Evolutionary conservation across 2,797 vertebrate species (phyloP).

Genomic region (Sebastes kiyomatsui): DNA sequence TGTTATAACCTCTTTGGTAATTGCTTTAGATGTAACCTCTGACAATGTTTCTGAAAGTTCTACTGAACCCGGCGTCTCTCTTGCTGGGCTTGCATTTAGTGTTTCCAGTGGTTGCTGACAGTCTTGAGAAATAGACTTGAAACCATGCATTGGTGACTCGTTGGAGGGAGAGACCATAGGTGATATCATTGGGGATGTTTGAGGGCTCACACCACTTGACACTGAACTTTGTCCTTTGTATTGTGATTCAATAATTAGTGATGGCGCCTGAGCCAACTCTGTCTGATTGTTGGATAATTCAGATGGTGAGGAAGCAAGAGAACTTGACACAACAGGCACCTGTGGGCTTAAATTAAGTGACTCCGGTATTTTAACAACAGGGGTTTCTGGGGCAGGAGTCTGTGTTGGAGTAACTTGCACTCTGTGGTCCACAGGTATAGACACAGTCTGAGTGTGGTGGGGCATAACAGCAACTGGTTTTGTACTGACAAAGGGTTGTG

Average conservation of each 20-base stretch:
- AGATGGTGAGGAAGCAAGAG: background rate
- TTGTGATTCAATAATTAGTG: conserved; percentile 54
- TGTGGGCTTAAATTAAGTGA: conserved; percentile 15
- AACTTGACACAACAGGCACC: conserved; percentile 11
- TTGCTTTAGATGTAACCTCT: conserved; percentile 8
- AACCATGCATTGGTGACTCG: background rate
- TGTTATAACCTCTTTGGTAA: background rate
- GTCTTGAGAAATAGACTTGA: conserved; percentile 14
- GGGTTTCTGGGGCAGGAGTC: background rate
- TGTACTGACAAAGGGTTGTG: conserved; percentile 27
- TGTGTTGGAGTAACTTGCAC: conserved; percentile 6
- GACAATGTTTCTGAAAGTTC: conserved; percentile 25
- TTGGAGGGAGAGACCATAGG: background rate
- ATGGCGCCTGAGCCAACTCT: conserved; percentile 18
- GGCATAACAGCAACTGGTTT: conserved; percentile 16
- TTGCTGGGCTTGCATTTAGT: conserved; percentile 1
- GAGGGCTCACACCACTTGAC: background rate
- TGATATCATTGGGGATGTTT: conserved; percentile 9
- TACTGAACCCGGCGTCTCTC: conserved; percentile 62
- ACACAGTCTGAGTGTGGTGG: conserved; percentile 1
- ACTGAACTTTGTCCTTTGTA: background rate
- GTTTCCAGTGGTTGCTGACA: conserved; percentile 12
- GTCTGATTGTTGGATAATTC: conserved; percentile 13
- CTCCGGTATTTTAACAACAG: background rate
- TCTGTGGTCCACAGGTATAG: conserved; percentile 11